Percentiles rank a stretch among this genome's conserved stretches.
Evolutionary conservation across 2,113 vertebrate genomes (phyloP).

Genomic region (Cryptotis parvus): DNA sequence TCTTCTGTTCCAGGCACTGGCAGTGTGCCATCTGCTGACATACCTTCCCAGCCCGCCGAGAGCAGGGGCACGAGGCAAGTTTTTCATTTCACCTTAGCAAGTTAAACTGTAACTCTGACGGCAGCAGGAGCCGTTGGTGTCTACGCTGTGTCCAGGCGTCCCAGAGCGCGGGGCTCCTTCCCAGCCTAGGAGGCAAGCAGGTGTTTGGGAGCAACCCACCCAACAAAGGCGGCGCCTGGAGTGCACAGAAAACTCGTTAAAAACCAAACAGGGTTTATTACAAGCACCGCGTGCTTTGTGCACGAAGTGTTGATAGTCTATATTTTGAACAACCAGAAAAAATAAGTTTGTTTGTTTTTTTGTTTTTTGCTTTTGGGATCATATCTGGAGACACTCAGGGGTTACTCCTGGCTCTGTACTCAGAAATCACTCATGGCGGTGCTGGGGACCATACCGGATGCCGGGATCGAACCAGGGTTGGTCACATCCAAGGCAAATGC

Average conservation of each 20-base stretch:
- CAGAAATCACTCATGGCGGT: too few species aligned
- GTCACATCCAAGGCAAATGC: too few species aligned
- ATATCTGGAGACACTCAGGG: too few species aligned
- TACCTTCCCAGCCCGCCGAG: neutral
- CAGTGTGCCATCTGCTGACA: conserved; percentile 33
- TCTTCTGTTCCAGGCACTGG: neutral
- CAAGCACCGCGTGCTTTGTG: neutral
- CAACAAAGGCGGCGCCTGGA: neutral
- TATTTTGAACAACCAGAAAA: conserved; percentile 34
- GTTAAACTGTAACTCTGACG: conserved; percentile 53
- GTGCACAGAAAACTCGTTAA: neutral
- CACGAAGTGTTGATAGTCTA: neutral
- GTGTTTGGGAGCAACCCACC: neutral
- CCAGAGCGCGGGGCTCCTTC: conserved; percentile 32
- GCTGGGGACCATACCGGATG: too few species aligned
- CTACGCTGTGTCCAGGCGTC: neutral
- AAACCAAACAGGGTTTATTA: neutral
- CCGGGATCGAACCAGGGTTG: too few species aligned
- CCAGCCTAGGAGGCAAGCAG: neutral
- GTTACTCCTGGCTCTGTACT: too few species aligned
- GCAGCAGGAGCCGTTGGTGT: conserved; percentile 38
- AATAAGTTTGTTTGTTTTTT: too few species aligned
- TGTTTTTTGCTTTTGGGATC: too few species aligned
- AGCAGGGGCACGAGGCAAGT: conserved; percentile 44
- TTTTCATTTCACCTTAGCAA: conserved; percentile 48